Conservation (phyloP, 2,113 vertebrate species). For the Garra rufa region DNA sequence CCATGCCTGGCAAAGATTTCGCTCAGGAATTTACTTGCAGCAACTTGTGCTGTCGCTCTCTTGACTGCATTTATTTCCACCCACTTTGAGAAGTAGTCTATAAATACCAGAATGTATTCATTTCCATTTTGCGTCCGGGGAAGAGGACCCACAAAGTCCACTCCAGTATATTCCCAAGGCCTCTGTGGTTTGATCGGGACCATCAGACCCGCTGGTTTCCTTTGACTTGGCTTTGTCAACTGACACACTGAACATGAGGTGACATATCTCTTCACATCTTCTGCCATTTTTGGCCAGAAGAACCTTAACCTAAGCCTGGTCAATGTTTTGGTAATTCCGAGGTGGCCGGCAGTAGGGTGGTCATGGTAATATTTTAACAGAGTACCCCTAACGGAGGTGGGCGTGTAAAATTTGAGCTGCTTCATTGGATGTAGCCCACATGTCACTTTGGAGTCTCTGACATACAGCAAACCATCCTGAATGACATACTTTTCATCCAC, state of each 20-base stretch:
- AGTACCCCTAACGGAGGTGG: neutral
- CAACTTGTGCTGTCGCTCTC: no score
- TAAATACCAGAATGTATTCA: no score
- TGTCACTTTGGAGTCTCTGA: neutral
- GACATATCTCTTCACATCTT: neutral
- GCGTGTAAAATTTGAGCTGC: no score
- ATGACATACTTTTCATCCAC: no score
- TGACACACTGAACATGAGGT: neutral
- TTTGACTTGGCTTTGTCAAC: constrained; percentile 3
- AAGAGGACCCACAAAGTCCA: neutral
- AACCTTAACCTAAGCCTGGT: neutral
- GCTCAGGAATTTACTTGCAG: no score
- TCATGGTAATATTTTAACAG: neutral
- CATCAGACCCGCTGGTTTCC: constrained; percentile 20
- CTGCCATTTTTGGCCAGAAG: neutral
- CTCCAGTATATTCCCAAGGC: neutral
- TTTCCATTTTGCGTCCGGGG: neutral
- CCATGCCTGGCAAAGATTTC: no score
- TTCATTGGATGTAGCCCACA: neutral
- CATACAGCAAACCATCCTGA: neutral
- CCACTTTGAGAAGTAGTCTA: no score
- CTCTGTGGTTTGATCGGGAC: neutral
- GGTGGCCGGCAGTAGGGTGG: neutral
- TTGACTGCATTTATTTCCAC: no score
- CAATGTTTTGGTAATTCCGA: neutral